These are phyloP conservation scores for Gisinianus flammeolus DNA, from an alignment of 2,888 invertebrate species.

Conservation along the genomic window DNA sequence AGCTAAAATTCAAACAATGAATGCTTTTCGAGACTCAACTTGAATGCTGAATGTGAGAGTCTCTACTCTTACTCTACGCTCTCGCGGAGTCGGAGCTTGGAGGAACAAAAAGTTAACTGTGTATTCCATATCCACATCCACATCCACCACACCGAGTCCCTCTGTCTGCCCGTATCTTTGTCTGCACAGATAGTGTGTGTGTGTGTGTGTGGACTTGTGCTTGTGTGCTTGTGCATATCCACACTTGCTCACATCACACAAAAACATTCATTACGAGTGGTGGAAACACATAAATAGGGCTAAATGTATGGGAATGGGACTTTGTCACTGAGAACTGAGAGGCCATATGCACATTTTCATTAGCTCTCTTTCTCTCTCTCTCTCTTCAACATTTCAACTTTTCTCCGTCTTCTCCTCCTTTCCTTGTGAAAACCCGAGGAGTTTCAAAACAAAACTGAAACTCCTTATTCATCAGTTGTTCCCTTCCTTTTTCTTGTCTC, in stretches of 20 bases:
- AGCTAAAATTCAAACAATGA: conserved; percentile 37
- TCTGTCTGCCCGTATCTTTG: too few relatives aligned
- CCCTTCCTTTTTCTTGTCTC: too few relatives aligned
- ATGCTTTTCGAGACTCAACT: conserved; percentile 24
- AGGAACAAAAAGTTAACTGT: conserved; percentile 4
- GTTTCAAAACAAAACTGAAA: not conserved
- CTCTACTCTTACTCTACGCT: too few relatives aligned
- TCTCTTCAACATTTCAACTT: conserved; percentile 15
- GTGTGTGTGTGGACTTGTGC: not conserved
- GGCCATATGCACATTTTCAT: conserved; percentile 11
- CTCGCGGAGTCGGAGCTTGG: not conserved
- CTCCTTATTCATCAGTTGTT: not conserved
- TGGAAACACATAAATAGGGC: not conserved
- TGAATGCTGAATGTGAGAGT: conserved; percentile 23
- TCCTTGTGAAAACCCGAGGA: too few relatives aligned
- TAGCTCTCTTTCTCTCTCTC: not conserved
- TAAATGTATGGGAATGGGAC: conserved; percentile 8
- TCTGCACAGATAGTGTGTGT: not conserved
- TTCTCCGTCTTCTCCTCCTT: not conserved
- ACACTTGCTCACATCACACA: too few relatives aligned
- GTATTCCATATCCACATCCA: not conserved
- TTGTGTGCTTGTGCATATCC: too few relatives aligned
- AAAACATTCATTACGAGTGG: too few relatives aligned
- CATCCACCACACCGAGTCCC: too few relatives aligned
- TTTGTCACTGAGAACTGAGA: not conserved